A percentile compares a stretch with the other conserved stretches of the same genome.
phyloP scores from a whole-genome alignment of 2,888 invertebrate species.

The Dexiosoma caninum region DNA sequence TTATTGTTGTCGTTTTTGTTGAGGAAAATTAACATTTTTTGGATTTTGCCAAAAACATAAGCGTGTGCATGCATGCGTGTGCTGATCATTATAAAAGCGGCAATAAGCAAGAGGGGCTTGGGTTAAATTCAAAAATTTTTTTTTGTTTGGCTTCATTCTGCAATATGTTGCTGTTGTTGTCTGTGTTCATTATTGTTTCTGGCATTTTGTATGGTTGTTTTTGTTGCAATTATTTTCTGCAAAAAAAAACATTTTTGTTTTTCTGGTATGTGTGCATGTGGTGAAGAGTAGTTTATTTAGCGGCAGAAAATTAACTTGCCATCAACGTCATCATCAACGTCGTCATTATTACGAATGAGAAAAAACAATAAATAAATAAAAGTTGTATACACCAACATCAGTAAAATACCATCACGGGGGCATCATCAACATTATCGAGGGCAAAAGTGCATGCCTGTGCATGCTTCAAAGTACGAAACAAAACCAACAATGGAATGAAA shows the following conservation, averaged over 20 bases:
- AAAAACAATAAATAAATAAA: not conserved
- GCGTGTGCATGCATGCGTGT: not conserved
- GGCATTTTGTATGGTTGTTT: constrained; percentile 6
- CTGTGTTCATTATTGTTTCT: constrained; percentile 31
- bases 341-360: not conserved
- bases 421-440: constrained; percentile 17
- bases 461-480: not conserved
- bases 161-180: constrained; percentile 13
- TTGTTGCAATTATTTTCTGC: constrained; percentile 2
- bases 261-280: constrained; percentile 65
- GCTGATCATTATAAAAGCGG: constrained; percentile 22
- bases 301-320: constrained; percentile 74
- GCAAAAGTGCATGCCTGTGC: not conserved
- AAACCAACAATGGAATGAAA: not conserved
- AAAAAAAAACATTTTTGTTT: constrained; percentile 1
- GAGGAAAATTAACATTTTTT: constrained; percentile 52
- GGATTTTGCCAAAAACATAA: constrained; percentile 30
- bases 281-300: constrained; percentile 74
- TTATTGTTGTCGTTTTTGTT: constrained; percentile 13
- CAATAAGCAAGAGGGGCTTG: constrained; percentile 19
- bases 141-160: not conserved
- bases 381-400: constrained; percentile 1
- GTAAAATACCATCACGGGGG: not conserved
- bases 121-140: constrained; percentile 32
- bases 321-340: constrained; percentile 34